Evolutionary conservation across 2,113 vertebrate species (phyloP).

Genomic region (Opisthocomus hoazin): DNA sequence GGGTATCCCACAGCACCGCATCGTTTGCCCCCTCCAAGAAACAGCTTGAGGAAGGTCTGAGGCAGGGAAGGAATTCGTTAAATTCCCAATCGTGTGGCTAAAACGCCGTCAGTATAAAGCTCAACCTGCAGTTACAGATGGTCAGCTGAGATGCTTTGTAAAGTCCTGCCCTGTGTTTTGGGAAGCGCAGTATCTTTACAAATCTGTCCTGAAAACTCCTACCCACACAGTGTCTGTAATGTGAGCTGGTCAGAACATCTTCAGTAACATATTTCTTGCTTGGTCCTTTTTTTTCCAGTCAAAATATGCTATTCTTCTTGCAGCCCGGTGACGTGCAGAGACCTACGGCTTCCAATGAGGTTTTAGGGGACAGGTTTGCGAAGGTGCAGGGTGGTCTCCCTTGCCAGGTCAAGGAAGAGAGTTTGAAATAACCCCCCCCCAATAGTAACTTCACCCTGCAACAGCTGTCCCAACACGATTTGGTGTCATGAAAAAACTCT

Average conservation of each 20-base stretch:
- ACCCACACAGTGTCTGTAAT: background rate
- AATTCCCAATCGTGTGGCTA: background rate
- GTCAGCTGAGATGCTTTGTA: background rate
- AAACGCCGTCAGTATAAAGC: background rate
- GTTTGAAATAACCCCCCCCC: background rate
- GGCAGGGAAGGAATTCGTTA: background rate
- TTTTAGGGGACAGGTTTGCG: background rate
- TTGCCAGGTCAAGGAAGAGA: background rate
- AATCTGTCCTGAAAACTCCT: background rate
- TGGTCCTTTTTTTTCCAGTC: background rate
- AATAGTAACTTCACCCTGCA: background rate
- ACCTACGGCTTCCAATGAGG: background rate
- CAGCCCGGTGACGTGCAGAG: background rate
- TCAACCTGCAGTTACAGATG: background rate
- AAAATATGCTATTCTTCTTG: background rate
- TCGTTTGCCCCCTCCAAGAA: background rate
- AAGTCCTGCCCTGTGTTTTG: background rate
- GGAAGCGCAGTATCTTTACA: background rate
- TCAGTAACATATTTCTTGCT: background rate
- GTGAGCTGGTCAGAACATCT: background rate
- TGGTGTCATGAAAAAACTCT: background rate
- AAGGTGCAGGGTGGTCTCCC: background rate
- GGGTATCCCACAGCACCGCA: background rate
- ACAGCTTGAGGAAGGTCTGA: background rate
- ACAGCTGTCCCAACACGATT: background rate